A percentile compares a stretch with the other conserved stretches of the same genome.
Conservation (phyloP, 2,113 vertebrate species). For the Menura novaehollandiae region DNA sequence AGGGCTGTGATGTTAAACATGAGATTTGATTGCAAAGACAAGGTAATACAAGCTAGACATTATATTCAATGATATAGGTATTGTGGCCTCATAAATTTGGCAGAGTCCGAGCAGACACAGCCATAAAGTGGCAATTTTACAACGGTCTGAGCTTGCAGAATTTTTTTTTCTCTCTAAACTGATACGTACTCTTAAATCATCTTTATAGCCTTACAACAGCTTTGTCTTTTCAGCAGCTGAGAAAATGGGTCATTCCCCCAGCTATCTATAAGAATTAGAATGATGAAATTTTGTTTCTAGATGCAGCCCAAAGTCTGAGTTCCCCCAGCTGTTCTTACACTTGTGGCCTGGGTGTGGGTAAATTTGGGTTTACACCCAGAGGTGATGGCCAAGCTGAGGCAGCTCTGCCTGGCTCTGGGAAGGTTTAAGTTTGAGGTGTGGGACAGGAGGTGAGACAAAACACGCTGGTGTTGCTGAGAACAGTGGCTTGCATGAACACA, state of each 20-base stretch:
- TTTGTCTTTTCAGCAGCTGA: conserved; percentile 36
- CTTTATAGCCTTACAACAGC: conserved; percentile 7
- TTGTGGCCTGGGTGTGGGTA: neutral
- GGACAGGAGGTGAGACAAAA: conserved; percentile 19
- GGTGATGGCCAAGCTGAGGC: neutral
- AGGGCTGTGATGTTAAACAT: neutral
- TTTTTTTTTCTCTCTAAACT: conserved; percentile 23
- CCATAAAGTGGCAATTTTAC: conserved; percentile 48
- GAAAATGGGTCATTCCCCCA: conserved; percentile 14
- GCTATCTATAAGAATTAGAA: neutral
- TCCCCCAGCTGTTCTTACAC: neutral
- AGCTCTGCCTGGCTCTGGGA: neutral
- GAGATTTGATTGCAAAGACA: neutral
- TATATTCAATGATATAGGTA: neutral
- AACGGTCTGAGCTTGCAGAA: conserved; percentile 48
- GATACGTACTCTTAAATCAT: conserved; percentile 36
- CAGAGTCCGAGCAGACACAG: conserved; percentile 1
- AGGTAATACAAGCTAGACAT: neutral
- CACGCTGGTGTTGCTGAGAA: neutral
- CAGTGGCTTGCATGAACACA: neutral
- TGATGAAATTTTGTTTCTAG: neutral
- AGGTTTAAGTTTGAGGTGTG: neutral
- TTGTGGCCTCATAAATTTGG: conserved; percentile 4
- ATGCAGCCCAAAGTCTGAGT: neutral
- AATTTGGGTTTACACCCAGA: neutral